Conservation (phyloP, 2,113 vertebrate genomes). For the Cryptomyrus ogoouensis region DNA sequence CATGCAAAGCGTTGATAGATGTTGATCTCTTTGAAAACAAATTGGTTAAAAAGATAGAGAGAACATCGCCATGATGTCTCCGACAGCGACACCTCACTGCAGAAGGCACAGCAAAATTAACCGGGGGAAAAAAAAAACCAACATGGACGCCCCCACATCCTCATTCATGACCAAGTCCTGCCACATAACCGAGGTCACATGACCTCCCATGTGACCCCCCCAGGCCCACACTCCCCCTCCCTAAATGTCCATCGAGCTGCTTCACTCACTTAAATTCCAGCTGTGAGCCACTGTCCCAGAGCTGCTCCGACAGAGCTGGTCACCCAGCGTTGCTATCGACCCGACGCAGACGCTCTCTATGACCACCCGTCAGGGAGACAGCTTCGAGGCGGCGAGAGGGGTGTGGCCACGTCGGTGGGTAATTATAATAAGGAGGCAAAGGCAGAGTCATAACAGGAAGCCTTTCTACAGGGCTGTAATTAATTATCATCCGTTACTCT, state of each 20-base stretch:
- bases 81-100: background rate
- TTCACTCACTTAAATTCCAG: background rate
- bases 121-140: background rate
- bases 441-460: conserved; percentile 64
- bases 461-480: conserved; percentile 57
- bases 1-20: background rate
- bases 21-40: background rate
- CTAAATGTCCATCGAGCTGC: background rate
- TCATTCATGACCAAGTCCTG: background rate
- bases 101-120: background rate
- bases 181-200: background rate
- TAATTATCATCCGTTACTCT: conserved; percentile 66
- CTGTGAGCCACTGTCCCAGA: background rate
- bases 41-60: background rate
- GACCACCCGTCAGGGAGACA: conserved; percentile 50
- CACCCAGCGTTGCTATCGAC: conserved; percentile 27
- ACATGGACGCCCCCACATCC: background rate
- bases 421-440: conserved; percentile 59
- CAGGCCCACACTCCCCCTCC: background rate
- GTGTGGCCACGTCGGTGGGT: conserved; percentile 56
- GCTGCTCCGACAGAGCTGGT: background rate
- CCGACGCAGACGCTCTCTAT: conserved; percentile 37
- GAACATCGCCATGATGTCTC: background rate
- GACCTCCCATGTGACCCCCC: background rate
- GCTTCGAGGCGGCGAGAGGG: conserved; percentile 61